Evolutionary conservation across 2,797 vertebrate genomes (phyloP), one percentile per base, ranked within the genome.

Genomic region (Crax fasciolata): DNA sequence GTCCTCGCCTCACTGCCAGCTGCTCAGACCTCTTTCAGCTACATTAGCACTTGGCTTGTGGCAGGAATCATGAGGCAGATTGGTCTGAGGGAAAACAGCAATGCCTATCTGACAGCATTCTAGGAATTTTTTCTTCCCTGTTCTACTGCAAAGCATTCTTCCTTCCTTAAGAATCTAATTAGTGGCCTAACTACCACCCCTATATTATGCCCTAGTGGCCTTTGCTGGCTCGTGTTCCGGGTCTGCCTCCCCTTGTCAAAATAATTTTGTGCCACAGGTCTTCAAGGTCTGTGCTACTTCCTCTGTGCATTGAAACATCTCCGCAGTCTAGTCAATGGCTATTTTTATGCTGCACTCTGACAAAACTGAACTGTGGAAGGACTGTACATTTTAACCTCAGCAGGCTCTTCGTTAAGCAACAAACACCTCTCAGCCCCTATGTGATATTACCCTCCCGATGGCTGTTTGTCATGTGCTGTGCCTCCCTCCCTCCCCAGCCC

Each of bases 111-210:
- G 67, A 87, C 58, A 43, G 23, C 0, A 4, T 0, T 2, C 78
- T n/a, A 35, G 65, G 57, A 73, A 38, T 7, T 46, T 14, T 58
- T 21, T 21, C 63, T 65, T 76, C 62, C 44, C 61, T 87, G 71
- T 65, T 30, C 71, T 61, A 27, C 86, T 58, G 19, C 41, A 81
- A 55, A 78, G 30, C 65, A 5, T 87, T 70, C 79, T 93, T 75
- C 84, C 73, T 85, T 89, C n/a, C 66, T 75, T 66, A 76, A 91
- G 72, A 91, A 43, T 84, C 87, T 95, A 95, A 96, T 96, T 94
- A 96, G 79, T 24, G 24, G 62, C 73, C 66, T 95, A 95, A 96
- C 94, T 85, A 65, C 74, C 41, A 75, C 14, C 39, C 54, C 72
- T 39, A 48, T 46, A 7, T n/a, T 6, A 10, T 51, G 39, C 35